Conservation (phyloP, 2,113 vertebrate genomes). For the Eleginops maclovinus region DNA sequence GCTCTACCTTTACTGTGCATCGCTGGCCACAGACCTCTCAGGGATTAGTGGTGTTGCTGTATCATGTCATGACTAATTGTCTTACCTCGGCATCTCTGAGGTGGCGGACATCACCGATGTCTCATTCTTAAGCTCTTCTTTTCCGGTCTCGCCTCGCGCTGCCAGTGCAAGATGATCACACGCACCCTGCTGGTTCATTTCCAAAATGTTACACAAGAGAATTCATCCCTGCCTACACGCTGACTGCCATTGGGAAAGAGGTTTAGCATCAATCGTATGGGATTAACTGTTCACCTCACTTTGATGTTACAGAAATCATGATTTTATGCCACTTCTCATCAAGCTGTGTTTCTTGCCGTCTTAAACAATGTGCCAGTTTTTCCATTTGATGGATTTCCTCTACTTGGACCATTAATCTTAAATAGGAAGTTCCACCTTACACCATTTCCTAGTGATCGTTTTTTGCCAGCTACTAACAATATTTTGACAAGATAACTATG, state of each 20-base stretch:
- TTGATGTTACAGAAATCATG: no score
- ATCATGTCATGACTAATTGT: constrained; percentile 46
- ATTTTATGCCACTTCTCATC: no score
- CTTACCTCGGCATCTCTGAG: constrained; percentile 43
- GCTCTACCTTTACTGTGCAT: not conserved
- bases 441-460: no score
- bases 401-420: no score
- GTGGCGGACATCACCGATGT: constrained; percentile 33
- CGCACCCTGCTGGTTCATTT: constrained; percentile 9
- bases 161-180: constrained; percentile 30
- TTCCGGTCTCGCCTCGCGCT: constrained; percentile 24
- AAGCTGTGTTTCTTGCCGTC: no score
- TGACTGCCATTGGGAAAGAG: not conserved
- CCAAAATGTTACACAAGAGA: constrained; percentile 50
- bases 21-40: no score
- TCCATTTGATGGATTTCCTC: no score
- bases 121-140: constrained; percentile 57
- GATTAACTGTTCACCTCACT: not conserved
- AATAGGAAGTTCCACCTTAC: no score
- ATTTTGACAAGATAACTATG: no score
- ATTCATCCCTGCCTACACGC: constrained; percentile 10
- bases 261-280: not conserved
- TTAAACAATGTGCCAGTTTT: no score
- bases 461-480: no score
- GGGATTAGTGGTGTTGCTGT: constrained; percentile 15